These are phyloP conservation scores for Drosophila koepferae DNA, from an alignment of 2,888 invertebrate species.

Conservation along the genomic window DNA sequence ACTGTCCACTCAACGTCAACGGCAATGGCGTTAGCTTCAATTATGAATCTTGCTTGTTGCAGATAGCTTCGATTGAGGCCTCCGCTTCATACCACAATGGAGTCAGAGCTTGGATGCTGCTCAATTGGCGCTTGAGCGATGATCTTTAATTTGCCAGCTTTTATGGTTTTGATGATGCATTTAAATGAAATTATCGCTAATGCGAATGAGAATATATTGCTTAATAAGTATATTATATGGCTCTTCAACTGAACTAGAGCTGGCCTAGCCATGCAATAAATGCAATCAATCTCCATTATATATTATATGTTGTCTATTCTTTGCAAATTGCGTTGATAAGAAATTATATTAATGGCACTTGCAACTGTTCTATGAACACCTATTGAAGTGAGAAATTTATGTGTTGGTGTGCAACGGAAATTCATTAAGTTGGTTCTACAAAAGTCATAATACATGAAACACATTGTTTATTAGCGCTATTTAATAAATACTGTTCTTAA, in stretches of 20 bases:
- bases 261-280: conserved; percentile 17
- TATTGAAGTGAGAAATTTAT: not conserved
- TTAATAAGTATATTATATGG: conserved; percentile 33
- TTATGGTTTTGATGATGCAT: conserved; percentile 64
- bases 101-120: conserved; percentile 21
- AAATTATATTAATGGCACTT: conserved; percentile 9
- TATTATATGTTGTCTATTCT: conserved; percentile 1
- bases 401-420: conserved; percentile 2
- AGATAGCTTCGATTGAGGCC: conserved; percentile 25
- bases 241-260: conserved; percentile 10
- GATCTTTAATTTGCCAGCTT: conserved; percentile 48
- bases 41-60: conserved; percentile 53
- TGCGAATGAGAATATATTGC: conserved; percentile 37
- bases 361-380: not conserved
- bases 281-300: conserved; percentile 11
- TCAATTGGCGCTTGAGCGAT: conserved; percentile 58
- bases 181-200: conserved; percentile 61
- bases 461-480: too few species aligned
- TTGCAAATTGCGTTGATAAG: conserved; percentile 25
- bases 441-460: not conserved
- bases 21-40: conserved; percentile 65
- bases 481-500: too few species aligned
- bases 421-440: not conserved
- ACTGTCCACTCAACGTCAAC: conserved; percentile 47
- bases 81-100: not conserved